Base-by-base conservation (phyloP, 2,888 invertebrate genomes). In the Panopea generosa region DNA sequence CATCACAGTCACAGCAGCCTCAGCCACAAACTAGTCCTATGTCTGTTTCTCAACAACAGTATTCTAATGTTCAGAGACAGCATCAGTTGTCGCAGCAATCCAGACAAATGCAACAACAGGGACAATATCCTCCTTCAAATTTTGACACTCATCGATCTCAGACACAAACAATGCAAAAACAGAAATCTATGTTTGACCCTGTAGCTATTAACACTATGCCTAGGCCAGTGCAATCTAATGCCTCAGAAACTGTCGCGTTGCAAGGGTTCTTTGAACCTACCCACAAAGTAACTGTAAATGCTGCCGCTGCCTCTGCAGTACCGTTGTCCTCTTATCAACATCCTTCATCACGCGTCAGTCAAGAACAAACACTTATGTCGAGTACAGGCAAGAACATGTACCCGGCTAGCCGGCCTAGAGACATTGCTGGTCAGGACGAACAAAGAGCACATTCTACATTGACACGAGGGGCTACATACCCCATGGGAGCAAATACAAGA, bases 181-280 rank as follows among this genome's bases (percentile, higher is more conserved):
- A 33, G 26, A 6, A 33, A 24, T 4, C 56, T 14, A 20, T 6
- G 7, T n/a, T 7, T 38, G 14, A 27, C 16, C 20, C 56, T 29
- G 18, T 20, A 18, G 56, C 18, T 6, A 20, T 6, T 18, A 20
- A 20, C 11, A 22, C 11, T 9, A 43, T n/a, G 11, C 62, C 18
- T 11, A 29, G 14, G 22, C 29, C 14, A 18, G 11, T 24, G 14
- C 22, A 43, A 14, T 29, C 60, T 16, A 18, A n/a, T 22, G 16
- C 27, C 6, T 45, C 68, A 1, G 61, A 68, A 43, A 68, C 76
- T 0, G 75, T 75, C 20, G 77, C 80, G 11, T 27, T 80, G 22
- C 74, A 80, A 33, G 80, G 70, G 14, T 80, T 80, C 57, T 80
- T 75, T 43, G 80, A 80, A 56, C 80, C 80, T 16, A 72, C 70